Conservation (phyloP, 1,140 invertebrate species). For the Dreissena polymorpha region DNA sequence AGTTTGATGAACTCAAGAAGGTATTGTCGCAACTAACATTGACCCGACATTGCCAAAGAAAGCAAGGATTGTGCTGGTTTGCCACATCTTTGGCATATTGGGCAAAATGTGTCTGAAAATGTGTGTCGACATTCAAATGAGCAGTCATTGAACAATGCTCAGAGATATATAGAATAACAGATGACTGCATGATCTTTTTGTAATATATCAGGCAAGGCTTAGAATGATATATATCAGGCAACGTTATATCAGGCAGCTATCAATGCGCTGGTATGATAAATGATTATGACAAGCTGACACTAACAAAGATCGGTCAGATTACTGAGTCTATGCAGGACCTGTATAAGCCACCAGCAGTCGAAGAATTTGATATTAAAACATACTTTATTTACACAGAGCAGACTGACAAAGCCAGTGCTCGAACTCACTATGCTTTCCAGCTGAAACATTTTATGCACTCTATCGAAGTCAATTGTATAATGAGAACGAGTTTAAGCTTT, state of each 20-base stretch:
- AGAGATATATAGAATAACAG: slow-evolving; percentile 6
- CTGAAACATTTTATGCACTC: slow-evolving; percentile 33
- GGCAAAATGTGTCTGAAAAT: not conserved
- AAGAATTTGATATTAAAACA: slow-evolving; percentile 22
- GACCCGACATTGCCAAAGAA: slow-evolving; percentile 36
- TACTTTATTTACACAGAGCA: slow-evolving; percentile 8
- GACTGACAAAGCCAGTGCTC: not conserved
- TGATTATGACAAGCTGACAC: not conserved
- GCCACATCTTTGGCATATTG: slow-evolving; percentile 28
- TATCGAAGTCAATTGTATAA: not conserved
- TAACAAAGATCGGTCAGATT: slow-evolving; percentile 9
- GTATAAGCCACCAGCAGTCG: slow-evolving; percentile 6
- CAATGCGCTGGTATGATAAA: too few relatives aligned
- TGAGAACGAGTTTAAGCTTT: slow-evolving; percentile 12
- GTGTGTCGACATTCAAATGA: not conserved
- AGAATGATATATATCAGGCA: too few relatives aligned
- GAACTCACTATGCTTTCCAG: slow-evolving; percentile 7
- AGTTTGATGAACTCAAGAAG: slow-evolving; percentile 3
- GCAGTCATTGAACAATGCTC: not conserved
- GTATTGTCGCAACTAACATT: not conserved
- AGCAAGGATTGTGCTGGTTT: slow-evolving; percentile 13
- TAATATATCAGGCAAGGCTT: too few relatives aligned
- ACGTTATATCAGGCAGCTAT: too few relatives aligned
- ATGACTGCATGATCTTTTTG: too few relatives aligned
- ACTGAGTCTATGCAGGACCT: slow-evolving; percentile 13